A percentile compares a stretch with the other conserved stretches of the same genome.
These are phyloP conservation scores for Onychorhynchus coronatus DNA, from an alignment of 2,113 vertebrate species.

Conservation along the genomic window DNA sequence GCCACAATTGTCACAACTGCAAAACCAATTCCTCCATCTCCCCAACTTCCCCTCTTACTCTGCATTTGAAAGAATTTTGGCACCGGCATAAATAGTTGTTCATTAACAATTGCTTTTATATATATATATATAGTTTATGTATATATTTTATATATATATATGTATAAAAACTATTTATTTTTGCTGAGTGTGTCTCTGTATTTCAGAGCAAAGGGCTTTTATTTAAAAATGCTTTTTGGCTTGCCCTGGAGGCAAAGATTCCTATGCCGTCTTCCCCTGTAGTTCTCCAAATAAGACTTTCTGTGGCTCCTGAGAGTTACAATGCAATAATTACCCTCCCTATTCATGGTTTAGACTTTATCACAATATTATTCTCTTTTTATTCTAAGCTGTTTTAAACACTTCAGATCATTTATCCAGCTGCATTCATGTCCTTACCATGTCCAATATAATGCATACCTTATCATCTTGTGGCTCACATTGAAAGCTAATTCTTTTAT, in stretches of 20 bases:
- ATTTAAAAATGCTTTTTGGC: background rate
- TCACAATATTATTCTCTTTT: constrained; percentile 61
- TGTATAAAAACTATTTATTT: background rate
- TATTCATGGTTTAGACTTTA: constrained; percentile 54
- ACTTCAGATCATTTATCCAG: constrained; percentile 62
- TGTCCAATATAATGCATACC: constrained; percentile 60
- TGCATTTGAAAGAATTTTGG: background rate
- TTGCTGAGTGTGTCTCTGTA: background rate
- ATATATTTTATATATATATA: background rate
- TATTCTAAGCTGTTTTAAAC: constrained; percentile 65
- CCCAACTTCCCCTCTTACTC: background rate
- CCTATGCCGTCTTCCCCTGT: background rate
- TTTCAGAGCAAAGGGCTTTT: constrained; percentile 1
- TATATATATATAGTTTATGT: too few species aligned
- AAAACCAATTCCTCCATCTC: background rate
- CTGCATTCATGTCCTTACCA: constrained; percentile 59
- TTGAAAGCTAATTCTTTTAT: constrained; percentile 67
- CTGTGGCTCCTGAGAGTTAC: constrained; percentile 31
- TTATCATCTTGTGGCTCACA: constrained; percentile 62
- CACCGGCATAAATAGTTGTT: background rate
- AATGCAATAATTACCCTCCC: constrained; percentile 57
- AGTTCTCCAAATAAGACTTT: constrained; percentile 25
- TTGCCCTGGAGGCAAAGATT: constrained; percentile 13
- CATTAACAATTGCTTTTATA: background rate
- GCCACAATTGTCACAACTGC: background rate